phyloP scores from a whole-genome alignment of 2,113 vertebrate species.

The Mungos mungo region DNA sequence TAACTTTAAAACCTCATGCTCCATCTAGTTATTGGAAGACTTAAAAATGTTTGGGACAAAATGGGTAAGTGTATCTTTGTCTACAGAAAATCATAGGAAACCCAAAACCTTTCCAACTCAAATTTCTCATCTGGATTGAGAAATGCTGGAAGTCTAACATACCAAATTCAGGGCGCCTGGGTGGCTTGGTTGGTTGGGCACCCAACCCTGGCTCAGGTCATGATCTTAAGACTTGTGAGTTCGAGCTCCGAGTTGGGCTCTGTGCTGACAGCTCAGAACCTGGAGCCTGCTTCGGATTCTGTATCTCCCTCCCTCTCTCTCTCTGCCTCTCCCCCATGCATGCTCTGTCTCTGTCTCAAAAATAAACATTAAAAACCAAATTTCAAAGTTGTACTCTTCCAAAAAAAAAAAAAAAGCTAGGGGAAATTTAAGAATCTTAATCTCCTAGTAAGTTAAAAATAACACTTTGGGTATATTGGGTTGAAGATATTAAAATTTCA shows the following conservation, averaged over 20 bases:
- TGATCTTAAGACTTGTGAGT: too few relatives aligned
- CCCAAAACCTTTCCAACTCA: background rate
- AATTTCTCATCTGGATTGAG: background rate
- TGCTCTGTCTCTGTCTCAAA: too few relatives aligned
- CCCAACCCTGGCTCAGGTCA: too few relatives aligned
- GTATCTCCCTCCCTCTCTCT: too few relatives aligned
- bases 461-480: background rate
- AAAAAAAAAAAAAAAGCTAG: background rate
- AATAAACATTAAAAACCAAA: too few relatives aligned
- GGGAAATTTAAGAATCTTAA: background rate
- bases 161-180: background rate
- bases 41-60: background rate
- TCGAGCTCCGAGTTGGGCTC: too few relatives aligned
- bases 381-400: background rate
- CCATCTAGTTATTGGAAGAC: background rate
- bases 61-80: background rate
- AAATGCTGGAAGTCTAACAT: background rate
- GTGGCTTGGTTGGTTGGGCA: too few relatives aligned
- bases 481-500: background rate
- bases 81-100: background rate
- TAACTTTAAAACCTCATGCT: background rate
- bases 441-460: background rate
- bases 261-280: too few relatives aligned
- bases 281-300: too few relatives aligned
- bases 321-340: too few relatives aligned